Conservation (phyloP, 2,113 vertebrate genomes). For the Pseudolaguvia tuberculata region DNA sequence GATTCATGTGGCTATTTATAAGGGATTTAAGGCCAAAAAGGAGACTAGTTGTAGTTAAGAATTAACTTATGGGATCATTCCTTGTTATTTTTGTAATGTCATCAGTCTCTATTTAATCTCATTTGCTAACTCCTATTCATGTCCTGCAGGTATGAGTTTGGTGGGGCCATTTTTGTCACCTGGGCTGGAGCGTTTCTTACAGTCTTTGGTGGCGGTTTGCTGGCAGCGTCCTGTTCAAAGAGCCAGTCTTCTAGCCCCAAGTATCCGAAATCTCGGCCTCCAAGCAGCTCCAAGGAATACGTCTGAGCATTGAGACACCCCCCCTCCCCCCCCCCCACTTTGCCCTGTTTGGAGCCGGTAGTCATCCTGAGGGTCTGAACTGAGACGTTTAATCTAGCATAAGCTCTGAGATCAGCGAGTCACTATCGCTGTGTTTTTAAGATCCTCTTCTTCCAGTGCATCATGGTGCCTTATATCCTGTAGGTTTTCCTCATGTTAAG, state of each 20-base stretch:
- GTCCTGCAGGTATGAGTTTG: conserved; percentile 81
- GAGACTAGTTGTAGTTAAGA: too few species aligned
- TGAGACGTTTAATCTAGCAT: not conserved
- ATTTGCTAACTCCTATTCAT: not conserved
- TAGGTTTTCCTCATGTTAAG: not conserved
- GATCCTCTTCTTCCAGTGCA: not conserved
- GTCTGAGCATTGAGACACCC: conserved; percentile 61
- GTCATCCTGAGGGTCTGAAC: conserved; percentile 27
- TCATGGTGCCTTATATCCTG: not conserved
- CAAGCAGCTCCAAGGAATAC: conserved; percentile 73
- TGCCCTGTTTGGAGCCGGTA: not conserved
- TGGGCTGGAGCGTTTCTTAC: conserved; percentile 78
- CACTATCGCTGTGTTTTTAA: not conserved
- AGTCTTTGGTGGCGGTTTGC: conserved; percentile 73
- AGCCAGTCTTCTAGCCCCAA: conserved; percentile 50
- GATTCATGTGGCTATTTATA: not conserved
- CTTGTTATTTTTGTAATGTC: too few species aligned
- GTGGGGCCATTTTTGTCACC: conserved; percentile 80
- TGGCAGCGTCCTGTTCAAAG: conserved; percentile 76
- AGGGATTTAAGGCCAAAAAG: too few species aligned
- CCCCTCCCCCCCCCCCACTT: not conserved
- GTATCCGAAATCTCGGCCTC: conserved; percentile 68
- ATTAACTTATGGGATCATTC: too few species aligned
- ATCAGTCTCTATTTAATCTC: too few species aligned
- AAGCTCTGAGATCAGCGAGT: not conserved